Evolutionary conservation across 2,797 vertebrate species (phyloP).

Genomic region (Enteromius unitaeniatus): DNA sequence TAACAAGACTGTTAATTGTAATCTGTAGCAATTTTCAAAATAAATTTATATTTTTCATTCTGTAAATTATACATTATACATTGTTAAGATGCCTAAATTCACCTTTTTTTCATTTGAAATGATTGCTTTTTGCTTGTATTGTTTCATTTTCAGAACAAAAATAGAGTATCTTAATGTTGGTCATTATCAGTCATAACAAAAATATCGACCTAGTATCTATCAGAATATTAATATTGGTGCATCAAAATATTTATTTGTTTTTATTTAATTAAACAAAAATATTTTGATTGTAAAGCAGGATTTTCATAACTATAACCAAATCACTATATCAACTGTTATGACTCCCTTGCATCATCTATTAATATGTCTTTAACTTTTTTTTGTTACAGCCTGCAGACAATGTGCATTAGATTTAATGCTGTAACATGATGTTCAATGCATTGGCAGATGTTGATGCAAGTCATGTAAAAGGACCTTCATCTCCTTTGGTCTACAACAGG

Average conservation of each 20-base stretch:
- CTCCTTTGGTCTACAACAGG: not conserved
- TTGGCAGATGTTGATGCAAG: slow-evolving; percentile 9
- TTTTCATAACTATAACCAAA: not conserved
- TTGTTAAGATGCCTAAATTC: not conserved
- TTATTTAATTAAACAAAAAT: no score
- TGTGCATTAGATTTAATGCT: not conserved
- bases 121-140: not conserved
- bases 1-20: slow-evolving; percentile 15
- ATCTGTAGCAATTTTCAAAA: not conserved
- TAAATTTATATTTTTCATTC: not conserved
- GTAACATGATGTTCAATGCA: not conserved
- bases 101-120: not conserved
- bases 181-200: not conserved
- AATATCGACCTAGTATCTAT: not conserved
- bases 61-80: not conserved
- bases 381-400: not conserved
- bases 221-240: not conserved
- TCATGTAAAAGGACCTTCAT: slow-evolving; percentile 30
- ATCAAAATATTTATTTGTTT: not conserved
- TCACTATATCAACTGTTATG: not conserved
- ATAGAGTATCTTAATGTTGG: not conserved
- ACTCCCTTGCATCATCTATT: not conserved
- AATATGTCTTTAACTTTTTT: not conserved
- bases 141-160: not conserved
- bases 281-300: not conserved